Evolutionary conservation across 2,113 vertebrate species (phyloP), one percentile per base, ranked within the genome.

Genomic region (Columbina picui): DNA sequence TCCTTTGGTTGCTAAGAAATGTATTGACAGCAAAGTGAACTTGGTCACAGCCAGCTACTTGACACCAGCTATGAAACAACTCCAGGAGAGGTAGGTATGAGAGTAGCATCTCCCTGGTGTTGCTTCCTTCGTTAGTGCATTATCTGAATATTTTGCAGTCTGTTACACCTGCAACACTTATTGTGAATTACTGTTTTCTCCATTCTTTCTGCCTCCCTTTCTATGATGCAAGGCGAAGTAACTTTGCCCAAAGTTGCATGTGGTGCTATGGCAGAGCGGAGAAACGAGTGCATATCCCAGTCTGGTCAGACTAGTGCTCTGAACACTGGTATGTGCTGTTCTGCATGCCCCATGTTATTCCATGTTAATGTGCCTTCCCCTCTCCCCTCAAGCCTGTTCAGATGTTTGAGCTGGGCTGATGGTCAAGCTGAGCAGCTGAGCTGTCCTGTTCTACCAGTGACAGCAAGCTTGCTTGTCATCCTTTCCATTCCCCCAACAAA

Each of bases 11-110:
- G 99, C 99, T 77, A 99, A 99, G 93, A 98, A 98, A 43, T 99
- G 99, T 96, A 99, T 99, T 91, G 96, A 96, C 27, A 98, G 81
- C 94, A 99, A 98, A 95, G 99, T 99, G 34, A 99, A 99, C 97
- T 96, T 99, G 98, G 93, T 99, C 96, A 99, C 99, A 3, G 99
- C 99, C 55, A 99, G 99, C 96, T 99, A 99, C 94, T 96, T 99
- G 94, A 99, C 98, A 86, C 99, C 99, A 19, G 98, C 97, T 11
- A 99, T 99, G 97, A 99, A 98, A 97, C 99, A 98, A 57, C 98
- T 99, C 79, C 98, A 99, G 90, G 98, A 98, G 89, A 99, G 99
- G 99, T 99, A 95, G 55, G 90, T 60, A 38, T 89, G 43, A 50
- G 3, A 77, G 20, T 64, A 36, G 68, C 36, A 53, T 60, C 38